phyloP scores from a whole-genome alignment of 2,113 vertebrate species.

The Tychaedon coryphoeus region DNA sequence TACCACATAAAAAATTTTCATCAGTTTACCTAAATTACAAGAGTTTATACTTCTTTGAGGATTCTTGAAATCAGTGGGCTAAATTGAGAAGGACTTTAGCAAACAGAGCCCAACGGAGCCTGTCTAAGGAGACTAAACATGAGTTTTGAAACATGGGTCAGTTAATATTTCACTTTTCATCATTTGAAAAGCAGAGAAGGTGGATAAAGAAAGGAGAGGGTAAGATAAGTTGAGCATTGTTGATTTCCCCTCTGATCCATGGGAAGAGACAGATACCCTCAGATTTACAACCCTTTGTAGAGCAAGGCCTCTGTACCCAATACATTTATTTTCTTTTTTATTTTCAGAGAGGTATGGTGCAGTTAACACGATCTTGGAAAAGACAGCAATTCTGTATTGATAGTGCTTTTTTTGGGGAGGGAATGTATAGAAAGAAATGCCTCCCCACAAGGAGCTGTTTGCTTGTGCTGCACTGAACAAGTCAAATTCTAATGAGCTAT shows the following conservation, averaged over 20 bases:
- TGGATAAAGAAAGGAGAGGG: background rate
- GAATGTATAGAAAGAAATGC: background rate
- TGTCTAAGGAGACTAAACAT: background rate
- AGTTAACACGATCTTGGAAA: background rate
- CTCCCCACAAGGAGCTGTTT: background rate
- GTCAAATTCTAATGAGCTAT: background rate
- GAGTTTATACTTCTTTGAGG: background rate
- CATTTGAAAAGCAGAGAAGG: background rate
- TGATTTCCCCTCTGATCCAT: background rate
- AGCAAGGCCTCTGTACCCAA: background rate
- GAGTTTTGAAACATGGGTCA: background rate
- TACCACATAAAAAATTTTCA: background rate
- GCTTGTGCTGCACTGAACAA: background rate
- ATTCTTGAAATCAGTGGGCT: background rate
- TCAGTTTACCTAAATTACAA: background rate
- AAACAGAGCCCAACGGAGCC: background rate
- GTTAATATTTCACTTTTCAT: background rate
- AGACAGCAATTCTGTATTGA: background rate
- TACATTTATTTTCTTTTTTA: background rate
- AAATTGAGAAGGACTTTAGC: background rate
- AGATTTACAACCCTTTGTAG: background rate
- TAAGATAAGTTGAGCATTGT: background rate
- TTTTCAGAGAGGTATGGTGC: background rate
- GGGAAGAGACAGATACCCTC: background rate
- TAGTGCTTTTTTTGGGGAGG: background rate